Evolutionary conservation across 2,888 invertebrate species (phyloP), one percentile per base, ranked within the genome.

Genomic region (Mechanitis mazaeus): DNA sequence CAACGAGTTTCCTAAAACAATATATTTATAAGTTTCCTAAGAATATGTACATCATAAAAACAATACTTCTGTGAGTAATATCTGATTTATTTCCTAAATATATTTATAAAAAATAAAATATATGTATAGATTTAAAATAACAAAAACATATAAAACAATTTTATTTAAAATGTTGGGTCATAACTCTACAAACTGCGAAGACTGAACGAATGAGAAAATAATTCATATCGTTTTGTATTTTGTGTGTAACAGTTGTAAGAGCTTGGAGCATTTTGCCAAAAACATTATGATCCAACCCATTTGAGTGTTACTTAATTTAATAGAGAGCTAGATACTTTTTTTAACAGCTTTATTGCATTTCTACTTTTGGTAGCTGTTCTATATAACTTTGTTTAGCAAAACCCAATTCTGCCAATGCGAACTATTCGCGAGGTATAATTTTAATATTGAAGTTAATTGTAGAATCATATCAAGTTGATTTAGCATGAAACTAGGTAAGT

Each of bases 151-250:
- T 79, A 83, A 75, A 85, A 84, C 85, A 84, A 85, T 84, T 72
- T 81, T 80, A 80, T 75, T 78, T 79, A 74, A 83, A 79, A 83
- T 83, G 84, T 84, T 83, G 86, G 81, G 79, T 82, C 80, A 83
- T 85, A 85, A 81, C 81, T 85, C 81, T 84, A 84, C 81, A 85
- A 86, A 85, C 83, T 84, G 83, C 80, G 83, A 90, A 90, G 89
- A 90, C 89, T 90, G 89, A 90, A 83, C 76, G 87, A 87, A 83
- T 79, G 84, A 83, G 85, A 84, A 83, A 84, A 81, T 81, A 80
- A 85, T 85, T 87, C 88, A 89, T 89, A 89, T 90, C 87, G 85
- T 89, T 90, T 87, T 88, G 84, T 89, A 87, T 81, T 83, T 85
- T 85, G 66, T 84, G 78, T 80, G 80, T 85, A 85, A 83, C 80